Percentiles rank a stretch among this genome's conserved stretches.
Conservation (phyloP, 2,888 invertebrate genomes). For the Plagodis dolabraria region DNA sequence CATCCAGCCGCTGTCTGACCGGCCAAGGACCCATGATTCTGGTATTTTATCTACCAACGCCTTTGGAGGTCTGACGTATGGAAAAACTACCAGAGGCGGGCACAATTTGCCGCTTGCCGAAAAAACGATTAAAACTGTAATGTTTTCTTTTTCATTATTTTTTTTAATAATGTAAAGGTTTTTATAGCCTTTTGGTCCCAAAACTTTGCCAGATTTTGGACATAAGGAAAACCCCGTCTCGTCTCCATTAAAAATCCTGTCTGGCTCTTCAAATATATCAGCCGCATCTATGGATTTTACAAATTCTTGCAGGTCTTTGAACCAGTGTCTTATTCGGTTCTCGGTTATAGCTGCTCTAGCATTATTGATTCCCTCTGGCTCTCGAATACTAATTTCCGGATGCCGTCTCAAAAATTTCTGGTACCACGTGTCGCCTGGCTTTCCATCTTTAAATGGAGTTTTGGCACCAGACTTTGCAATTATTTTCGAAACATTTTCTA, state of each 20-base stretch:
- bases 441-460: constrained; percentile 14
- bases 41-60: constrained; percentile 36
- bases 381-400: constrained; percentile 4
- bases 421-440: too few species aligned
- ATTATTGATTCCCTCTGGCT: constrained; percentile 9
- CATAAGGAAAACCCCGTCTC: constrained; percentile 42
- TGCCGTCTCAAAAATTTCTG: constrained; percentile 9
- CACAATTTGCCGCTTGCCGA: constrained; percentile 36
- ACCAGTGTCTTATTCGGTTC: constrained; percentile 19
- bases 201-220: constrained; percentile 42
- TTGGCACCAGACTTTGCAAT: background rate
- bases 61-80: constrained; percentile 38
- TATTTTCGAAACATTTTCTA: constrained; percentile 10
- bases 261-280: constrained; percentile 24
- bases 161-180: constrained; percentile 39
- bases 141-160: constrained; percentile 39
- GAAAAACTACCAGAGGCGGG: constrained; percentile 43
- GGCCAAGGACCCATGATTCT: constrained; percentile 27
- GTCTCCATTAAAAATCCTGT: constrained; percentile 35
- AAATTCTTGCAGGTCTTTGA: constrained; percentile 19
- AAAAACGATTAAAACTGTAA: constrained; percentile 41
- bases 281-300: constrained; percentile 12
- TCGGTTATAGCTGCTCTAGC: constrained; percentile 15
- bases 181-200: constrained; percentile 43
- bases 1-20: constrained; percentile 28